Evolutionary conservation across 1,140 invertebrate genomes (phyloP).

Genomic region (Sycophila sp.): DNA sequence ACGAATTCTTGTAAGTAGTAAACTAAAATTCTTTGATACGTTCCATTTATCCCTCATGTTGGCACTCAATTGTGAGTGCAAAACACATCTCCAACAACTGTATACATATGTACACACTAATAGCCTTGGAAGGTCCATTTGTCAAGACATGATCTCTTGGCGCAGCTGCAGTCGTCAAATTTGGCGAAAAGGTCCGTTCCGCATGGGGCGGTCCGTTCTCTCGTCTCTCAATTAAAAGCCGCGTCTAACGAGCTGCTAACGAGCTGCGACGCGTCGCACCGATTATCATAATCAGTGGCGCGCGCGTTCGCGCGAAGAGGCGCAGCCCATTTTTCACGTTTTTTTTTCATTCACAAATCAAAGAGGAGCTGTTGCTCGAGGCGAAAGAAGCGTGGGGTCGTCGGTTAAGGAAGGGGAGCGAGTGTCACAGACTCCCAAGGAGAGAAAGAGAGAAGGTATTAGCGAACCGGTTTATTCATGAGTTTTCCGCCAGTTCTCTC

Average conservation of each 20-base stretch:
- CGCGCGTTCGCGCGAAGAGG: slow-evolving; percentile 23
- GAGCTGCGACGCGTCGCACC: slow-evolving; percentile 41
- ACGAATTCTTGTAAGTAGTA: background rate
- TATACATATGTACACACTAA: no score
- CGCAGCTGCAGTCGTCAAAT: background rate
- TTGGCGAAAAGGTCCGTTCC: background rate
- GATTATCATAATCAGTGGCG: slow-evolving; percentile 51
- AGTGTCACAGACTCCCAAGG: slow-evolving; percentile 32
- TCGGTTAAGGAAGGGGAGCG: background rate
- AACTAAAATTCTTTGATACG: background rate
- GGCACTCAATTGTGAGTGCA: background rate
- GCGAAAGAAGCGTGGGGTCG: slow-evolving; percentile 7
- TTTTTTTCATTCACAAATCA: slow-evolving; percentile 20
- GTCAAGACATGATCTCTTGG: background rate
- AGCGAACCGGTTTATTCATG: slow-evolving; percentile 48
- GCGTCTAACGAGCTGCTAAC: slow-evolving; percentile 56
- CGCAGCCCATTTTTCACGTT: background rate
- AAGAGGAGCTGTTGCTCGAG: slow-evolving; percentile 15
- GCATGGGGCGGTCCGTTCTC: slow-evolving; percentile 16
- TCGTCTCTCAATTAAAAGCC: slow-evolving; percentile 48
- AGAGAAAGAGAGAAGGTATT: slow-evolving; percentile 32
- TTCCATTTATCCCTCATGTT: background rate
- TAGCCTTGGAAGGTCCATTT: background rate
- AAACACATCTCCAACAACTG: background rate
- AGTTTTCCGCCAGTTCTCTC: slow-evolving; percentile 36